These are phyloP conservation scores for Diaphora mendica DNA, from an alignment of 2,888 invertebrate genomes.

Conservation along the genomic window DNA sequence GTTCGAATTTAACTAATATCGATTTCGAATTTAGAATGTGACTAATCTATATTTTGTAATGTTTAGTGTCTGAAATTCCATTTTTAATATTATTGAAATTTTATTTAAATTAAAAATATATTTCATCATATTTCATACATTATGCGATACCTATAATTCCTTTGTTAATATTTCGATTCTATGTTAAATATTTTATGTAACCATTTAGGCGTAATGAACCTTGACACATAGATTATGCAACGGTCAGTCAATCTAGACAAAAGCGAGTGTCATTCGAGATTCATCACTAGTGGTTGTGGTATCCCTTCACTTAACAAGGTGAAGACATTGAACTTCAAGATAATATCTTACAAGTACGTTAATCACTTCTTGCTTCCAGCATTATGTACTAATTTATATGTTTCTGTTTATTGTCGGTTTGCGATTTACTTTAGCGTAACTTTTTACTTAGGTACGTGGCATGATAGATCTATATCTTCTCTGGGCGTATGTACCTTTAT, in stretches of 20 bases:
- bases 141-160: no score
- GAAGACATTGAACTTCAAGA: conserved; percentile 35
- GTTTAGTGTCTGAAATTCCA: no score
- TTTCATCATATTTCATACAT: no score
- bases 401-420: neutral
- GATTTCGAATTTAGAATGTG: no score
- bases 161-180: neutral
- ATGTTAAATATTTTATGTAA: neutral
- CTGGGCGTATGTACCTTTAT: no score
- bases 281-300: neutral
- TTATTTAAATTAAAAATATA: no score
- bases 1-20: no score
- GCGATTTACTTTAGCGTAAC: no score
- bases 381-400: neutral
- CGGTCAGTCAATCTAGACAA: conserved; percentile 30
- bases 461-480: no score
- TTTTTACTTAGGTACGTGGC: no score
- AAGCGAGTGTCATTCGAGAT: conserved; percentile 5
- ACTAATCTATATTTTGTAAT: no score
- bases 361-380: neutral
- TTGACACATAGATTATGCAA: conserved; percentile 38
- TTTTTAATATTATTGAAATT: no score
- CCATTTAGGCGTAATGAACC: conserved; percentile 27
- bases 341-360: neutral
- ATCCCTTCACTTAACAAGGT: conserved; percentile 35